These are phyloP conservation scores for Raja brachyura DNA, from an alignment of 2,113 vertebrate genomes.

Conservation along the genomic window DNA sequence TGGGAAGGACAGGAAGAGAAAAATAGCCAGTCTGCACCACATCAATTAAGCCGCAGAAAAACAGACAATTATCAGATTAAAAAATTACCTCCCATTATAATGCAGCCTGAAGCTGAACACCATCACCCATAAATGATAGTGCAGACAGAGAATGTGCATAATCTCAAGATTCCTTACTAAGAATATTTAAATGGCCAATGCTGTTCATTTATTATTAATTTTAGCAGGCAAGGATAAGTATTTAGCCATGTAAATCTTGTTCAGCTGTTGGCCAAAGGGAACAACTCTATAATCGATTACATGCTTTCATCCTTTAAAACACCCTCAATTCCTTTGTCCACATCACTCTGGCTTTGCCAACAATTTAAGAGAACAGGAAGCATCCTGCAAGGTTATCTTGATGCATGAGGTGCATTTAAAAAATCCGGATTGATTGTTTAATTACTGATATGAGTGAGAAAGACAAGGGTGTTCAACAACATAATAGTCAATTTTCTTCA, in stretches of 20 bases:
- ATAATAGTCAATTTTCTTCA: not conserved
- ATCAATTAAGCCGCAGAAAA: not conserved
- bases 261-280: conserved; percentile 10
- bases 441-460: not conserved
- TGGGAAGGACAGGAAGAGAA: not conserved
- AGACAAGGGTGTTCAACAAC: not conserved
- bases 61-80: conserved; percentile 28
- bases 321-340: not conserved
- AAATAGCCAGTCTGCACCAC: not conserved
- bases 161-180: not conserved
- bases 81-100: conserved; percentile 8
- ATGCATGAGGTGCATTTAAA: not conserved
- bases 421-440: conserved; percentile 10
- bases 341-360: not conserved
- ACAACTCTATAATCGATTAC: conserved; percentile 21
- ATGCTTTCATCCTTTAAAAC: not conserved
- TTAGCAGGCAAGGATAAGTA: conserved; percentile 16
- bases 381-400: not conserved
- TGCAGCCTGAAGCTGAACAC: not conserved
- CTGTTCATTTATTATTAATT: conserved; percentile 31
- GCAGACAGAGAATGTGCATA: not conserved
- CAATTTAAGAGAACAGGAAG: not conserved
- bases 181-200: conserved; percentile 22
- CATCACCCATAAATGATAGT: not conserved
- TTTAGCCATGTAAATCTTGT: conserved; percentile 34